These are phyloP conservation scores for Drosophila rellima DNA, from an alignment of 2,888 invertebrate species.

Conservation along the genomic window DNA sequence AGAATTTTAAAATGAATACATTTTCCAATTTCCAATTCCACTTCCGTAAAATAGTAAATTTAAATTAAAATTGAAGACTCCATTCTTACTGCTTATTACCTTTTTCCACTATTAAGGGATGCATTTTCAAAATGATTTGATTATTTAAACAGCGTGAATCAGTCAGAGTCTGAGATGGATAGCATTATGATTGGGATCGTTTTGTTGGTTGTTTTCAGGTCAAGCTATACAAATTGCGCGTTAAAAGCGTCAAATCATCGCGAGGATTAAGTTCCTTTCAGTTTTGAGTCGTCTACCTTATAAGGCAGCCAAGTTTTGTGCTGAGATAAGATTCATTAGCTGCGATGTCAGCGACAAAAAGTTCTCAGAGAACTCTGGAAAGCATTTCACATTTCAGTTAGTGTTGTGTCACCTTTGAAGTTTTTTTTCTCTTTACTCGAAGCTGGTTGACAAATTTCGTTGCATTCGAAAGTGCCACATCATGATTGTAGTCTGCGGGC, in stretches of 20 bases:
- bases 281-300: slow-evolving; percentile 13
- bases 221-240: slow-evolving; percentile 50
- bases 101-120: background rate
- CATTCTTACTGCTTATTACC: too few relatives aligned
- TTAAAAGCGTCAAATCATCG: slow-evolving; percentile 75
- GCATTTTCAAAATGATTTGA: background rate
- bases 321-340: slow-evolving; percentile 54
- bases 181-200: slow-evolving; percentile 9
- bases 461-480: slow-evolving; percentile 35
- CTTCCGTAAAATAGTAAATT: too few relatives aligned
- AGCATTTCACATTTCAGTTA: slow-evolving; percentile 50
- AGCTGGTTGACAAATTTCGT: slow-evolving; percentile 64
- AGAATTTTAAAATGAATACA: too few relatives aligned
- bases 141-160: background rate
- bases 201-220: slow-evolving; percentile 11
- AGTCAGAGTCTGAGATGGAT: background rate
- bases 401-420: slow-evolving; percentile 68
- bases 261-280: slow-evolving; percentile 62
- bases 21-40: too few relatives aligned
- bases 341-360: slow-evolving; percentile 34
- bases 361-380: slow-evolving; percentile 44
- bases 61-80: too few relatives aligned
- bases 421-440: background rate
- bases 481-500: slow-evolving; percentile 34
- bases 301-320: slow-evolving; percentile 27